Conservation (phyloP, 1,140 invertebrate species). For the Adelges cooleyi region DNA sequence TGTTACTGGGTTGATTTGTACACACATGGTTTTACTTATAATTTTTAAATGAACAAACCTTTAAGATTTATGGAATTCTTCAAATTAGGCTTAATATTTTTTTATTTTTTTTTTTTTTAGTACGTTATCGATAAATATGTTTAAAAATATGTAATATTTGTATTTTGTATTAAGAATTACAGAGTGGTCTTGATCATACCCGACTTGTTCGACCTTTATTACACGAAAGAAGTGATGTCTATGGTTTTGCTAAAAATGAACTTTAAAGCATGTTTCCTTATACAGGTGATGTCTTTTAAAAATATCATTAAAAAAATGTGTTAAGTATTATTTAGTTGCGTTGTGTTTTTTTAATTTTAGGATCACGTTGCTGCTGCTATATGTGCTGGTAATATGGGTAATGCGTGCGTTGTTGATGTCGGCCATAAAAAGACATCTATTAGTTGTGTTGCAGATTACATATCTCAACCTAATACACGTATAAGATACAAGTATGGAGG, state of each 20-base stretch:
- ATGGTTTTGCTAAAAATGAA: constrained; percentile 68
- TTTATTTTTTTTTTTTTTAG: too few relatives aligned
- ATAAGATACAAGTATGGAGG: constrained; percentile 69
- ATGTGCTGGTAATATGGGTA: constrained; percentile 85
- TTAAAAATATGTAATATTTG: too few relatives aligned
- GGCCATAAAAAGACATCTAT: constrained; percentile 91
- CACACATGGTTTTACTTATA: too few relatives aligned
- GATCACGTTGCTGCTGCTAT: constrained; percentile 91
- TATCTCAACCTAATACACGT: constrained; percentile 77
- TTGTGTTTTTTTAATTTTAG: constrained; percentile 38
- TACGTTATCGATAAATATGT: too few relatives aligned
- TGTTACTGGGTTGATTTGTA: too few relatives aligned
- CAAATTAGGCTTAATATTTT: too few relatives aligned
- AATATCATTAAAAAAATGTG: too few relatives aligned
- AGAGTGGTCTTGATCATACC: constrained; percentile 78
- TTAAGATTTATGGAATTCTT: too few relatives aligned
- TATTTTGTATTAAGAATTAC: constrained; percentile 60
- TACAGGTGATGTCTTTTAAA: constrained; percentile 50
- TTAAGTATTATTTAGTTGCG: too few relatives aligned
- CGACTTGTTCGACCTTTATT: constrained; percentile 77
- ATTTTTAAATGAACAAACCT: too few relatives aligned
- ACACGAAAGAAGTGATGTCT: constrained; percentile 73
- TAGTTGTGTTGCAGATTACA: constrained; percentile 91
- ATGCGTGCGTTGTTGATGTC: constrained; percentile 87
- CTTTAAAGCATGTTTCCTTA: constrained; percentile 75